Percentiles rank a stretch among this genome's conserved stretches.
Evolutionary conservation across 92 coral and sea anemone species (phyloP).

Genomic region (Parazoanthus darwini): DNA sequence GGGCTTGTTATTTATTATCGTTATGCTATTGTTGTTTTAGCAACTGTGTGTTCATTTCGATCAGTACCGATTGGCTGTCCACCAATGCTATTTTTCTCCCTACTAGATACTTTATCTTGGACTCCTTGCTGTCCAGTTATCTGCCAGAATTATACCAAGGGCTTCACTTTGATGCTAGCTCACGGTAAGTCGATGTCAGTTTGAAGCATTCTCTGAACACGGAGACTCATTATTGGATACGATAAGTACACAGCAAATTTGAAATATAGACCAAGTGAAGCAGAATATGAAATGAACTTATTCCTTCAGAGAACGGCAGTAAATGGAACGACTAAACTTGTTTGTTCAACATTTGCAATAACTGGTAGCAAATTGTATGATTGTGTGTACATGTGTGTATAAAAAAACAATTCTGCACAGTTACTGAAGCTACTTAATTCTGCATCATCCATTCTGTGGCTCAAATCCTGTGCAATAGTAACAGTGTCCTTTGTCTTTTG

Average conservation of each 20-base stretch:
- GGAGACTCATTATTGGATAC: too few species aligned
- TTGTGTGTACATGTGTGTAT: neutral
- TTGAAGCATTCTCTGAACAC: neutral
- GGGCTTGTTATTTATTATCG: too few species aligned
- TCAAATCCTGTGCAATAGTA: slow-evolving; percentile 51
- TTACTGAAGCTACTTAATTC: slow-evolving; percentile 45
- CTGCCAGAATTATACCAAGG: slow-evolving; percentile 73
- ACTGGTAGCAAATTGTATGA: too few species aligned
- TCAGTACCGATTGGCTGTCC: neutral
- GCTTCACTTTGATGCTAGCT: slow-evolving; percentile 76
- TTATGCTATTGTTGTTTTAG: too few species aligned
- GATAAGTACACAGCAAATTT: too few species aligned
- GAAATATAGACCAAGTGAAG: neutral
- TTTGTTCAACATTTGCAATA: too few species aligned
- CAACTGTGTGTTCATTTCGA: neutral
- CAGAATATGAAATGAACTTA: too few species aligned
- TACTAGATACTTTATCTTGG: slow-evolving; percentile 77
- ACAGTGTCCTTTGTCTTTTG: slow-evolving; percentile 3
- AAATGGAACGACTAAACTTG: too few species aligned
- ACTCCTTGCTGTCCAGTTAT: slow-evolving; percentile 61
- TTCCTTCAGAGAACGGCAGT: too few species aligned
- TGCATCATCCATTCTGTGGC: slow-evolving; percentile 31
- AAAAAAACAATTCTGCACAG: neutral
- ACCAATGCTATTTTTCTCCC: neutral
- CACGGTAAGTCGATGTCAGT: slow-evolving; percentile 55